phyloP scores from a whole-genome alignment of 2,888 invertebrate species.

The Copidosoma aretas region DNA sequence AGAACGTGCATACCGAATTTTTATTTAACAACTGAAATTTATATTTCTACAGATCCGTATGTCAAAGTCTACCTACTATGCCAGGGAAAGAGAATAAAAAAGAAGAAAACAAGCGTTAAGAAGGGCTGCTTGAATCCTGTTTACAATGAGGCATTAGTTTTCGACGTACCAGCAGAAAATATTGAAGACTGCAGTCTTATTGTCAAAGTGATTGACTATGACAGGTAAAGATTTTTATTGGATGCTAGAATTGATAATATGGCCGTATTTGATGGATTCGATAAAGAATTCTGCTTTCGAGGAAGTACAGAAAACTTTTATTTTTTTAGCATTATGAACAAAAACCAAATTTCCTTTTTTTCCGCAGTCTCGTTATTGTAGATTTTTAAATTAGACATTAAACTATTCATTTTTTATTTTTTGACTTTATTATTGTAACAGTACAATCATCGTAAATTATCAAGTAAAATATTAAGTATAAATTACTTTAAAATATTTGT shows the following conservation, averaged over 20 bases:
- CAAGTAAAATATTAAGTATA: no score
- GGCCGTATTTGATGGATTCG: no score
- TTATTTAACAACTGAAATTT: not conserved
- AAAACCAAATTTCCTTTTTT: no score
- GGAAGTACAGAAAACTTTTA: no score
- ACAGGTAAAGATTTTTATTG: slow-evolving; percentile 70
- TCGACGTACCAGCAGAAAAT: slow-evolving; percentile 85
- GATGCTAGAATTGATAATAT: not conserved
- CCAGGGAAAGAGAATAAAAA: slow-evolving; percentile 88
- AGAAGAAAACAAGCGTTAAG: slow-evolving; percentile 91
- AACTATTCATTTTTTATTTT: no score
- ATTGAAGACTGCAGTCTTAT: slow-evolving; percentile 82
- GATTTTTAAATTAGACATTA: no score
- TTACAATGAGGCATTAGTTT: slow-evolving; percentile 92
- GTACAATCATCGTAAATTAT: no score
- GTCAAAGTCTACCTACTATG: slow-evolving; percentile 90
- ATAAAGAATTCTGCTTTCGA: no score
- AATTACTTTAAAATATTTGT: no score
- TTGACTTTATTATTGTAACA: no score
- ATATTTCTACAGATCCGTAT: slow-evolving; percentile 79
- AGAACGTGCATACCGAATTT: not conserved
- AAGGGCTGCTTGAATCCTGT: slow-evolving; percentile 86
- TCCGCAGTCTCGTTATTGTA: no score
- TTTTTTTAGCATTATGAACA: no score
- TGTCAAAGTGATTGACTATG: slow-evolving; percentile 88